Conservation (phyloP, 1,140 invertebrate species). For the Zaprionus camerounensis region DNA sequence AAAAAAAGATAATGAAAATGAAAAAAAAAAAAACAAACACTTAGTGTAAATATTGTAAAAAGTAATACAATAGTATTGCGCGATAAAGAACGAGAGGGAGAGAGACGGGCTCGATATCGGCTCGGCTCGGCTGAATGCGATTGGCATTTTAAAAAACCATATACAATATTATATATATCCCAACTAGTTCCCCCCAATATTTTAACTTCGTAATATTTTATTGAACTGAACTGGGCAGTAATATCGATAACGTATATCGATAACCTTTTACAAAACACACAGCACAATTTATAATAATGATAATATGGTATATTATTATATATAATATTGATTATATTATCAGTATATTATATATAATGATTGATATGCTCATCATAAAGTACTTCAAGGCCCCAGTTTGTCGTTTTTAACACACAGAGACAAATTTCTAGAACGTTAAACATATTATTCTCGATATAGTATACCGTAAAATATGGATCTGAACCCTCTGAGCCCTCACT, state of each 20-base stretch:
- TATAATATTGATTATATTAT: conserved; percentile 35
- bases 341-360: conserved; percentile 14
- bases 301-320: conserved; percentile 39
- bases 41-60: conserved; percentile 83
- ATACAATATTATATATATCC: conserved; percentile 35
- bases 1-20: background rate
- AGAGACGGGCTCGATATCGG: conserved; percentile 13
- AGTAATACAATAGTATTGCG: conserved; percentile 66
- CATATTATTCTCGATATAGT: conserved; percentile 48
- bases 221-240: conserved; percentile 20
- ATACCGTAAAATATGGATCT: conserved; percentile 25
- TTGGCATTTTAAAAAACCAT: conserved; percentile 75
- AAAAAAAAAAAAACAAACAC: conserved; percentile 54
- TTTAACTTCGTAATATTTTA: conserved; percentile 34
- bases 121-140: conserved; percentile 49
- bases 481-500: conserved; percentile 28
- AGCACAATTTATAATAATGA: conserved; percentile 29
- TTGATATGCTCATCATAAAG: conserved; percentile 35
- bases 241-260: conserved; percentile 11
- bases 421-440: conserved; percentile 57
- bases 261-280: conserved; percentile 24
- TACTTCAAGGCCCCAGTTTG: conserved; percentile 59
- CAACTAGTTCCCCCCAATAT: background rate
- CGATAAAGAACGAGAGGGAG: conserved; percentile 27
- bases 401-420: conserved; percentile 61